These are phyloP conservation scores for Danaus chrysippus DNA, from an alignment of 2,888 invertebrate genomes.

Conservation along the genomic window DNA sequence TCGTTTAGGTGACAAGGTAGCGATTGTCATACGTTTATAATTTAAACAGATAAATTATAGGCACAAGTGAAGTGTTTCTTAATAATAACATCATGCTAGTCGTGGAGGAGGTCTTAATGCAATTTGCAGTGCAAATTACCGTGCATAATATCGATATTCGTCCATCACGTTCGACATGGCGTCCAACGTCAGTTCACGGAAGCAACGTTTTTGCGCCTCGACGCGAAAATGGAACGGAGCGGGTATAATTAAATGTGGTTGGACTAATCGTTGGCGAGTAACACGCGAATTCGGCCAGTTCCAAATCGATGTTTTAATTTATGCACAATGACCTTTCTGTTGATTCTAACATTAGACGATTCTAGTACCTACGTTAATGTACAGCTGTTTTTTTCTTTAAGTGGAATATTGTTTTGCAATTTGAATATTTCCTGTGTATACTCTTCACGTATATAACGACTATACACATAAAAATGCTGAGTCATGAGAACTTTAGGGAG, in stretches of 20 bases:
- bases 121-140: conserved; percentile 26
- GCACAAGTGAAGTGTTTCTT: not conserved
- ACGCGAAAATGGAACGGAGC: conserved; percentile 73
- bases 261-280: conserved; percentile 65
- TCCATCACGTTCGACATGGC: conserved; percentile 39
- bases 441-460: too few species aligned
- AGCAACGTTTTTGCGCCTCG: conserved; percentile 58
- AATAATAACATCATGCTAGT: not conserved
- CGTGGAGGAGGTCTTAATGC: conserved; percentile 6
- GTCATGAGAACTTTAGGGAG: too few species aligned
- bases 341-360: conserved; percentile 3
- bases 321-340: conserved; percentile 18
- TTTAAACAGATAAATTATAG: too few species aligned
- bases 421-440: too few species aligned
- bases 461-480: too few species aligned
- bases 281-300: conserved; percentile 60
- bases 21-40: too few species aligned
- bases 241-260: conserved; percentile 75
- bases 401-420: too few species aligned
- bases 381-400: not conserved
- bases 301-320: conserved; percentile 26
- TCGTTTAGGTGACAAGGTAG: too few species aligned
- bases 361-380: conserved; percentile 5
- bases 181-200: conserved; percentile 54
- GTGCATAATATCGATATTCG: conserved; percentile 10